These are phyloP conservation scores for Tillus elongatus DNA, from an alignment of 2,888 invertebrate species.

Conservation along the genomic window DNA sequence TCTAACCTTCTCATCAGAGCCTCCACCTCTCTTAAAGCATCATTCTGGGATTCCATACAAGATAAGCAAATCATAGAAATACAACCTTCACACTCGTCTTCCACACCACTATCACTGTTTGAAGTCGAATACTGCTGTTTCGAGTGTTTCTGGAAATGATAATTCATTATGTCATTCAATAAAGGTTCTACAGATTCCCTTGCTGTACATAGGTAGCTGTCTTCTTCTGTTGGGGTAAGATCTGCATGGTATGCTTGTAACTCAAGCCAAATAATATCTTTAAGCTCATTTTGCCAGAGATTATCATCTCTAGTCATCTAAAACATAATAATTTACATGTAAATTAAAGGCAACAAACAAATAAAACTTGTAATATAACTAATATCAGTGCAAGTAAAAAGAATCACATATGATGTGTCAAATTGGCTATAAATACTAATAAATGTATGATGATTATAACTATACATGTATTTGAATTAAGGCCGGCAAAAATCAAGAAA, in stretches of 20 bases:
- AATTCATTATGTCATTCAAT: slow-evolving; percentile 66
- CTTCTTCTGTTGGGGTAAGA: slow-evolving; percentile 66
- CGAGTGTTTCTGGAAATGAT: slow-evolving; percentile 47
- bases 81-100: slow-evolving; percentile 54
- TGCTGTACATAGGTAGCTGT: slow-evolving; percentile 64
- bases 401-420: too few relatives aligned
- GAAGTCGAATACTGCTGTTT: slow-evolving; percentile 25
- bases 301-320: slow-evolving; percentile 78
- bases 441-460: too few relatives aligned
- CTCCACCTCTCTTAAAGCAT: slow-evolving; percentile 66
- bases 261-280: slow-evolving; percentile 87
- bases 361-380: too few relatives aligned
- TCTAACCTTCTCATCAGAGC: slow-evolving; percentile 63
- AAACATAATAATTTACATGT: slow-evolving; percentile 25
- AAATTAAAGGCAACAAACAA: too few relatives aligned
- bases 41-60: slow-evolving; percentile 63
- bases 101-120: slow-evolving; percentile 35
- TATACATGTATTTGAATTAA: too few relatives aligned
- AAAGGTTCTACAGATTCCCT: slow-evolving; percentile 62
- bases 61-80: slow-evolving; percentile 60
- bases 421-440: too few relatives aligned
- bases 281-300: slow-evolving; percentile 79
- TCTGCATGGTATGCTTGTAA: slow-evolving; percentile 77
- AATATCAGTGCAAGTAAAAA: too few relatives aligned
- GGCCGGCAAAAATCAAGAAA: too few relatives aligned